A percentile compares a stretch with the other conserved stretches of the same genome.
Conservation (phyloP, 1,140 invertebrate species). For the Caenorhabditis brenneri region DNA sequence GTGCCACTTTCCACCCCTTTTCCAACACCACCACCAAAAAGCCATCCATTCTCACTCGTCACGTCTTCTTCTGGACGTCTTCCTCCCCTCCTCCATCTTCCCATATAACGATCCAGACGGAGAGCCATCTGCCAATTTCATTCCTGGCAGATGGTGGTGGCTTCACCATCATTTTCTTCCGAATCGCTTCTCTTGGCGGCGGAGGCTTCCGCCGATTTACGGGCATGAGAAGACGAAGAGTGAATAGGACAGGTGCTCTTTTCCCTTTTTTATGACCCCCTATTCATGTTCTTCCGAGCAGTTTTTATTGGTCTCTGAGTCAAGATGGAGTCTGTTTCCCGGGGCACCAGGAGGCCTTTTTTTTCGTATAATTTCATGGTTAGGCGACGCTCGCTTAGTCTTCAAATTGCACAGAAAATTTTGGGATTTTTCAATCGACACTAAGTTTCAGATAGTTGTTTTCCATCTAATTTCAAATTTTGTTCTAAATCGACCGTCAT, state of each 20-base stretch:
- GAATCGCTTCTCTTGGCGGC: background rate
- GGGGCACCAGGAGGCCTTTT: no score
- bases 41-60: conserved; percentile 19
- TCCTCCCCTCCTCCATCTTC: background rate
- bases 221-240: background rate
- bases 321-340: no score
- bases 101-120: no score
- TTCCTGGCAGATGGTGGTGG: conserved; percentile 35
- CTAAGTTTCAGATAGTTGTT: no score
- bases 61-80: background rate
- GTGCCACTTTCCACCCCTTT: background rate
- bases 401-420: no score
- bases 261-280: background rate
- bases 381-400: no score
- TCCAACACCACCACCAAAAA: background rate
- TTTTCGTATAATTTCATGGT: no score
- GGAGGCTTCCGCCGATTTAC: conserved; percentile 12
- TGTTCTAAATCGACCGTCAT: no score
- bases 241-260: background rate
- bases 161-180: background rate
- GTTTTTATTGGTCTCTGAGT: no score
- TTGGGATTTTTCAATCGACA: no score
- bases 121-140: conserved; percentile 20
- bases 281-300: background rate
- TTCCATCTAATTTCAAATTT: no score